Evolutionary conservation across 2,888 invertebrate species (phyloP), one percentile per base, ranked within the genome.

Genomic region (Lottia gigantea): DNA sequence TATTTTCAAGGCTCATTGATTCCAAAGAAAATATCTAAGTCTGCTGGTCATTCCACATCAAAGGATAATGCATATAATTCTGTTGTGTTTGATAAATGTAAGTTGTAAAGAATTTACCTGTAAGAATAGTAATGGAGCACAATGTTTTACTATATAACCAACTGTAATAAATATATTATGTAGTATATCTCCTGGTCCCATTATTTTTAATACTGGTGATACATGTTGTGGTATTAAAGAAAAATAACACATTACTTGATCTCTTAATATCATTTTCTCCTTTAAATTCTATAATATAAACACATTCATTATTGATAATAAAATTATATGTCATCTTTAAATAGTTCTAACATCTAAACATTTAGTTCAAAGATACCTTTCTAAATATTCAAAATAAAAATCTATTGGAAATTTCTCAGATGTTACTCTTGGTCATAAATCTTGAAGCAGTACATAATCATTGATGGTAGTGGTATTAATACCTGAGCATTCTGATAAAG

Each of bases 131-230:
- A 85, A 67, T 12, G 78, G 78, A 25, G 82, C 78, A 75, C 86
- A 86, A 73, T 82, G 76, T 64, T 84, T 84, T 61, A 84, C 74
- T 23, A 86, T 71, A 23, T 78, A 76, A 0, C 86, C 86, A 0
- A 79, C 70, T 25, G 81, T 74, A 46, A 68, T 74, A 72, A 82
- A 86, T 55, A 82, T 71, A 46, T 75, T 77, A 11, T 71, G 73
- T 23, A 83, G 61, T 14, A 74, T 68, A 12, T 83, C 82, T 11
- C 67, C 61, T 16, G 82, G 79, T 11, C 71, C 70, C 26, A 75
- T 64, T 12, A 66, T 65, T 55, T 77, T 77, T 65, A 82, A 31
- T 12, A 80, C 72, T 7, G 78, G 76, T 1, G 74, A 40, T 31
- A 82, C 68, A 49, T 78, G 76, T 65, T 78, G 78, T 14, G 74